Percentiles rank a stretch among this genome's conserved stretches.
phyloP scores from a whole-genome alignment of 2,797 vertebrate species.

The Pseudotriccus pelzelni region DNA sequence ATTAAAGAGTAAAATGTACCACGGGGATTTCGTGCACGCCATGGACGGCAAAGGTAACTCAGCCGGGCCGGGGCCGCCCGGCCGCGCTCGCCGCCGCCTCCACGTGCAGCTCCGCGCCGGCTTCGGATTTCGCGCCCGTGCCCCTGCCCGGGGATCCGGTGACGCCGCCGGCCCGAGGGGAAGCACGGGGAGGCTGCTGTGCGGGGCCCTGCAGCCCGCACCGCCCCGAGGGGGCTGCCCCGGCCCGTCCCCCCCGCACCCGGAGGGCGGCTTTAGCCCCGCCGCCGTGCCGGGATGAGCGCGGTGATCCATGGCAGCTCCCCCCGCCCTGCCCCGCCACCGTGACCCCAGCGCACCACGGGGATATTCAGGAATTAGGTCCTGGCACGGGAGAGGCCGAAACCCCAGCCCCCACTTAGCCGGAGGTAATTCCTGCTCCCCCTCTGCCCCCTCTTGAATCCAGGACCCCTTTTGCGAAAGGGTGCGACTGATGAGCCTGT shows the following conservation, averaged over 20 bases:
- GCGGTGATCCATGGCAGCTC: not conserved
- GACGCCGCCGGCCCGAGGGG: constrained; percentile 61
- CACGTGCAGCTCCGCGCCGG: constrained; percentile 71
- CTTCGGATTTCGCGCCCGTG: constrained; percentile 80
- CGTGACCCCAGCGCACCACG: not conserved
- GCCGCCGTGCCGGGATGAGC: not conserved
- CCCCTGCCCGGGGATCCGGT: constrained; percentile 73
- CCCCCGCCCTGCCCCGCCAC: not conserved
- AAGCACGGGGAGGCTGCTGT: not conserved
- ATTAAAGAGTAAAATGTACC: constrained; percentile 84
- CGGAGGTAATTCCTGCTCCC: not conserved
- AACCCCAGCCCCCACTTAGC: not conserved
- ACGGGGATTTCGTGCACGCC: constrained; percentile 83
- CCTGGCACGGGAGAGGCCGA: not conserved
- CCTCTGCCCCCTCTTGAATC: not conserved
- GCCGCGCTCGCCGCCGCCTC: not conserved
- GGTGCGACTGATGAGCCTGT: constrained; percentile 3
- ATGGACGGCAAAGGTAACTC: constrained; percentile 95
- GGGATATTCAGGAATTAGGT: not conserved
- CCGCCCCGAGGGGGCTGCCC: not conserved
- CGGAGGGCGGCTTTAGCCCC: not conserved
- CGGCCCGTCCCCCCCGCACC: not conserved
- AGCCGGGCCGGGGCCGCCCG: not conserved
- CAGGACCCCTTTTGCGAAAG: not conserved
- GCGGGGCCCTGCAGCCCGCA: not conserved